A percentile compares a stretch with the other conserved stretches of the same genome.
Evolutionary conservation across 2,888 invertebrate genomes (phyloP).

Genomic region (Tetragonisca angustula): DNA sequence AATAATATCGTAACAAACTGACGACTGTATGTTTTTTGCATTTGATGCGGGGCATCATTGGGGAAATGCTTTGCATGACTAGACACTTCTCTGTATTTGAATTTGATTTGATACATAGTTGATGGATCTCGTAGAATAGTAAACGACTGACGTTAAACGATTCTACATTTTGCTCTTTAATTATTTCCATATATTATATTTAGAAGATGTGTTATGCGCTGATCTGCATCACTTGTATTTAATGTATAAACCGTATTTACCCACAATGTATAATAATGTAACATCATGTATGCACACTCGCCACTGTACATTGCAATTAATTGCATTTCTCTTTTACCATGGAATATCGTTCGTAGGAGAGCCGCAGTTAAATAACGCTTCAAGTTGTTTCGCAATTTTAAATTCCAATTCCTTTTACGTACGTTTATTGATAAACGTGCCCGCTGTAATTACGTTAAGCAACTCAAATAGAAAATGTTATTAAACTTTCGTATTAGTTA

Average conservation of each 20-base stretch:
- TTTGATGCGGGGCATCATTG: background rate
- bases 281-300: background rate
- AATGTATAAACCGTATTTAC: background rate
- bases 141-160: background rate
- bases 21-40: background rate
- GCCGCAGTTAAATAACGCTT: background rate
- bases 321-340: background rate
- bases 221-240: background rate
- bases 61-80: conserved; percentile 11
- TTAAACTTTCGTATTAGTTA: too few relatives aligned
- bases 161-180: background rate
- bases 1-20: background rate
- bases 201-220: background rate
- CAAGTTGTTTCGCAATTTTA: too few relatives aligned
- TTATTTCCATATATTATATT: background rate
- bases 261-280: background rate
- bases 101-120: background rate
- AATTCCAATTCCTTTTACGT: too few relatives aligned
- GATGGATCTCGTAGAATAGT: conserved; percentile 14
- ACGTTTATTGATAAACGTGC: too few relatives aligned
- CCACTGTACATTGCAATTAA: background rate
- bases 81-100: conserved; percentile 3
- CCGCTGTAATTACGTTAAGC: too few relatives aligned
- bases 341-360: background rate
- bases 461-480: too few relatives aligned